Conservation (phyloP, 2,113 vertebrate species). For the Beaufortia kweichowensis region DNA sequence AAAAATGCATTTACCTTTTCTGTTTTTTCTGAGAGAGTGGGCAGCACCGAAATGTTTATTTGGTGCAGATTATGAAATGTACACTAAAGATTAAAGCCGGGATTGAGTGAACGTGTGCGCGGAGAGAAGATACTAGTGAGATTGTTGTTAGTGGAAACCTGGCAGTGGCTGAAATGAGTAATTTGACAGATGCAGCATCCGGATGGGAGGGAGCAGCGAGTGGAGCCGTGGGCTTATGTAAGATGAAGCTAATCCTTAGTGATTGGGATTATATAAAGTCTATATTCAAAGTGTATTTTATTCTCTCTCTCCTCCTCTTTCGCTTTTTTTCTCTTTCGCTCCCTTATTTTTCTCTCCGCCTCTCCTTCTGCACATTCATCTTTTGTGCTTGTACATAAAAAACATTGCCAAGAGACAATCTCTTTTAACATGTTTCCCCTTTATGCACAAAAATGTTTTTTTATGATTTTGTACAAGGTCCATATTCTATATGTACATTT, state of each 20-base stretch:
- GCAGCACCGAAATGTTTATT: background rate
- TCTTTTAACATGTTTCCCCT: background rate
- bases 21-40: background rate
- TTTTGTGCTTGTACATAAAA: background rate
- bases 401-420: background rate
- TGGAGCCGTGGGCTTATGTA: slow-evolving; percentile 38
- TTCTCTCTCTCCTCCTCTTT: slow-evolving; percentile 25
- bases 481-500: background rate
- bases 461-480: background rate
- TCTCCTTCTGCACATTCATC: background rate
- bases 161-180: slow-evolving; percentile 37
- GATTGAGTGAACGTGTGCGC: background rate
- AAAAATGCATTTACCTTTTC: background rate
- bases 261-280: slow-evolving; percentile 50
- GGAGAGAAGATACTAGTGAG: slow-evolving; percentile 1
- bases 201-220: slow-evolving; percentile 41
- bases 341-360: background rate
- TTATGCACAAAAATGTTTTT: background rate
- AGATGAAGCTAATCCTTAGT: slow-evolving; percentile 48
- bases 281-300: slow-evolving; percentile 35
- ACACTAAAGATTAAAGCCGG: background rate
- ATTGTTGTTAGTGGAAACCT: slow-evolving; percentile 43
- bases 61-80: slow-evolving; percentile 1
- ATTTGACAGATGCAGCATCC: slow-evolving; percentile 42
- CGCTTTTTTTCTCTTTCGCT: background rate